These are phyloP conservation scores for Heteromyza rotundicornis DNA, from an alignment of 2,888 invertebrate genomes.

Conservation along the genomic window DNA sequence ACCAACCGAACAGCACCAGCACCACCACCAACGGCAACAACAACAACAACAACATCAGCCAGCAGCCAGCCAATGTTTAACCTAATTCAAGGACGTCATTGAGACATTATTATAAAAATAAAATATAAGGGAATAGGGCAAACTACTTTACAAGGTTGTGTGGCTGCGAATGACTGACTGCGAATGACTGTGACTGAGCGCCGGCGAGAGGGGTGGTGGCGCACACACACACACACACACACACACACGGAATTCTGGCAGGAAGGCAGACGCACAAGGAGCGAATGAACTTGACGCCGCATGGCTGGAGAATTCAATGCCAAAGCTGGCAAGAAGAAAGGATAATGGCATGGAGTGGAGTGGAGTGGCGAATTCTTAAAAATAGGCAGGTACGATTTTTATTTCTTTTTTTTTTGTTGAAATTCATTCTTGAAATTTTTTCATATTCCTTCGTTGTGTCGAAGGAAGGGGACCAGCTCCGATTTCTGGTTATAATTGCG, in stretches of 20 bases:
- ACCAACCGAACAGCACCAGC: slow-evolving; percentile 26
- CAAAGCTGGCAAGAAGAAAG: slow-evolving; percentile 30
- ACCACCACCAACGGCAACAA: no score
- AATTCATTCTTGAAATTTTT: no score
- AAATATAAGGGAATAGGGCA: slow-evolving; percentile 59
- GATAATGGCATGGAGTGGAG: background rate
- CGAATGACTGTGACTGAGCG: no score
- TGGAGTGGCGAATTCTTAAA: no score
- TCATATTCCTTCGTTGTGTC: no score
- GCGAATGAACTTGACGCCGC: slow-evolving; percentile 47
- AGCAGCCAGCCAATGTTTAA: no score
- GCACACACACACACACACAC: no score
- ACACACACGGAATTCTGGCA: slow-evolving; percentile 1
- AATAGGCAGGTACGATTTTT: background rate
- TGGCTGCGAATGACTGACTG: background rate
- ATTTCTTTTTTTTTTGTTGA: background rate
- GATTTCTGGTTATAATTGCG: slow-evolving; percentile 28
- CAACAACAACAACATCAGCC: no score
- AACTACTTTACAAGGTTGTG: slow-evolving; percentile 56
- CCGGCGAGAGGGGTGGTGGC: slow-evolving; percentile 26
- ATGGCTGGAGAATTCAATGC: slow-evolving; percentile 43
- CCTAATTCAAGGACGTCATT: slow-evolving; percentile 60
- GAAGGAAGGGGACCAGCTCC: background rate
- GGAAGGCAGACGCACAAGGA: slow-evolving; percentile 5
- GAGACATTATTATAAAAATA: slow-evolving; percentile 45